Percentiles rank a stretch among this genome's conserved stretches.
These are phyloP conservation scores for Cephus nigrinus DNA, from an alignment of 2,888 invertebrate genomes.

Conservation along the genomic window DNA sequence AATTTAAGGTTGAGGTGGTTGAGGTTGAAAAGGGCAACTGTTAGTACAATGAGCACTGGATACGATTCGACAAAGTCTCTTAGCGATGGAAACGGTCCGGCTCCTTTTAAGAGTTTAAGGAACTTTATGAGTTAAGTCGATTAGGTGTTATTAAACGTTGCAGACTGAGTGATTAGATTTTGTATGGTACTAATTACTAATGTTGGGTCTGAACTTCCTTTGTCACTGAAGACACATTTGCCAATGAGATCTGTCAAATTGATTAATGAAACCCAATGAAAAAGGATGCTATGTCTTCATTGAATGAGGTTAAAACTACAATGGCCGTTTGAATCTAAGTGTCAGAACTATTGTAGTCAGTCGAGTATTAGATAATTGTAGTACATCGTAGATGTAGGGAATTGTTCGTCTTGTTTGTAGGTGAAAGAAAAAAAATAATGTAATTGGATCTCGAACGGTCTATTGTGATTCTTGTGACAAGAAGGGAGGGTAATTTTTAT, in stretches of 20 bases:
- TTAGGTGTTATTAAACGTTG: slow-evolving; percentile 35
- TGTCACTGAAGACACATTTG: slow-evolving; percentile 15
- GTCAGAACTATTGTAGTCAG: slow-evolving; percentile 19
- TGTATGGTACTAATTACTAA: slow-evolving; percentile 31
- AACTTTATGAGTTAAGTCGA: slow-evolving; percentile 30
- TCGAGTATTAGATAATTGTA: slow-evolving; percentile 23
- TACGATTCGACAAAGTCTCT: slow-evolving; percentile 37
- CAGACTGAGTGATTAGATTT: slow-evolving; percentile 36
- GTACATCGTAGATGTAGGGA: slow-evolving; percentile 21
- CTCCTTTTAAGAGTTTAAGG: slow-evolving; percentile 40
- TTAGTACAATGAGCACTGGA: slow-evolving; percentile 49
- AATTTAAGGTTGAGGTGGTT: neutral
- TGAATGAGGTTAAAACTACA: neutral
- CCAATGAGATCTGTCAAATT: slow-evolving; percentile 4
- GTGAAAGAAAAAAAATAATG: slow-evolving; percentile 8
- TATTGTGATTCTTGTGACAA: neutral
- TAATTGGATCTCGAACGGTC: slow-evolving; percentile 24
- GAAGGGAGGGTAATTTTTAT: too few relatives aligned
- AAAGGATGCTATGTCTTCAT: too few relatives aligned
- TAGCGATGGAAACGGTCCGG: slow-evolving; percentile 35
- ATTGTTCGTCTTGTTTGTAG: neutral
- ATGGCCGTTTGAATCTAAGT: slow-evolving; percentile 8
- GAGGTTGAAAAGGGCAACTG: slow-evolving; percentile 38
- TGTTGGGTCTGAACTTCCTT: slow-evolving; percentile 29
- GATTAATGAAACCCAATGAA: slow-evolving; percentile 7